Evolutionary conservation across 2,888 invertebrate genomes (phyloP).

Genomic region (Trissoscelio sp.): DNA sequence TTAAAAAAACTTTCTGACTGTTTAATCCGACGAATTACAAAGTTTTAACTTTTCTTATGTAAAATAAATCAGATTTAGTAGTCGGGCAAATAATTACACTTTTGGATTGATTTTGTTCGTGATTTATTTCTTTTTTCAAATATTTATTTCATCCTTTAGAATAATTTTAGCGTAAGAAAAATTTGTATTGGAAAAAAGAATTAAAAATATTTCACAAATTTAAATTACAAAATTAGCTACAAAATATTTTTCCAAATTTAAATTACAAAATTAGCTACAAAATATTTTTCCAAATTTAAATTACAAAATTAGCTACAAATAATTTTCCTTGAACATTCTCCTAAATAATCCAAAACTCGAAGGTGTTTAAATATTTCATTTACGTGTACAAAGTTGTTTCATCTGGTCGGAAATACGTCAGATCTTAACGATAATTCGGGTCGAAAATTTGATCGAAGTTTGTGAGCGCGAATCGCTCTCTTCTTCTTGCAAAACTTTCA

Average conservation of each 20-base stretch:
- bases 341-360: neutral
- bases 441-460: conserved; percentile 53
- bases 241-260: too few species aligned
- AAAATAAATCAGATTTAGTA: conserved; percentile 24
- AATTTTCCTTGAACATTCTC: neutral
- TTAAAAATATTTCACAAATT: too few species aligned
- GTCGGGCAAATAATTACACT: neutral
- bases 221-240: too few species aligned
- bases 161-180: too few species aligned
- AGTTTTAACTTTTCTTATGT: conserved; percentile 20
- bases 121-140: neutral
- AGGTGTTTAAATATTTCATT: conserved; percentile 40
- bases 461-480: conserved; percentile 52
- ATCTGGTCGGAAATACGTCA: conserved; percentile 34
- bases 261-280: too few species aligned
- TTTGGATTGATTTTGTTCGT: neutral
- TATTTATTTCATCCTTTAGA: too few species aligned
- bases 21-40: conserved; percentile 22
- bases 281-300: too few species aligned
- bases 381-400: conserved; percentile 44
- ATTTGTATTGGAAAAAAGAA: too few species aligned
- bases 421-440: conserved; percentile 39
- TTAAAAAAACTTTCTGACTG: conserved; percentile 13
- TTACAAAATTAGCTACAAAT: too few species aligned
- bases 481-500: conserved; percentile 40